phyloP scores from a whole-genome alignment of 1,140 invertebrate species.

The Eupeodes corollae region DNA sequence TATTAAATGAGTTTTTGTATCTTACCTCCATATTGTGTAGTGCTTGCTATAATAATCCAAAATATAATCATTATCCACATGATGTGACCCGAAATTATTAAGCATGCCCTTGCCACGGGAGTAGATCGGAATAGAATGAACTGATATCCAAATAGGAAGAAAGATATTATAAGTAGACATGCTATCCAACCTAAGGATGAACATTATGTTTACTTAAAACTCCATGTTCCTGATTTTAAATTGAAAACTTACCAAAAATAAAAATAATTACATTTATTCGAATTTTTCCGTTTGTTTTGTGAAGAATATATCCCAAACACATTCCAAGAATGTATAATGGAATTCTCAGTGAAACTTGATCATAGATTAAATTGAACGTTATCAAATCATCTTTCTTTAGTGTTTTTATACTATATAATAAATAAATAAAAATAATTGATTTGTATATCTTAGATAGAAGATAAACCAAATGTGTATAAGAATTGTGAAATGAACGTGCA shows the following conservation, averaged over 20 bases:
- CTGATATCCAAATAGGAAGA: not conserved
- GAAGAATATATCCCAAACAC: slow-evolving; percentile 34
- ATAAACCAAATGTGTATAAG: too few species aligned
- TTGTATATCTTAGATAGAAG: too few species aligned
- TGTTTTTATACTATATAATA: too few species aligned
- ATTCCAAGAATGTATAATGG: slow-evolving; percentile 39
- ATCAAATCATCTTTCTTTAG: slow-evolving; percentile 5
- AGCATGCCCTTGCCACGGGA: not conserved
- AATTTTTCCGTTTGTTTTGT: slow-evolving; percentile 27
- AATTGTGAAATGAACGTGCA: too few species aligned
- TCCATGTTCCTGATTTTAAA: not conserved
- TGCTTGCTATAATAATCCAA: slow-evolving; percentile 2
- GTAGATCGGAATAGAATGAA: not conserved
- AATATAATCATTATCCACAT: slow-evolving; percentile 2
- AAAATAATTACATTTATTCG: slow-evolving; percentile 28
- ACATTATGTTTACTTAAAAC: slow-evolving; percentile 1
- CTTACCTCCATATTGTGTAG: slow-evolving; percentile 4
- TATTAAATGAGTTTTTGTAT: too few species aligned
- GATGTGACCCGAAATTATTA: not conserved
- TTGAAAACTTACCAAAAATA: slow-evolving; percentile 6
- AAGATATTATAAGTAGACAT: not conserved
- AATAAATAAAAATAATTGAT: too few species aligned
- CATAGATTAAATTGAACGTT: slow-evolving; percentile 22
- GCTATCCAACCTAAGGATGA: slow-evolving; percentile 6
- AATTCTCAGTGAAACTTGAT: slow-evolving; percentile 38